Evolutionary conservation across 2,888 invertebrate species (phyloP), one percentile per base, ranked within the genome.

Genomic region (Thymelicus sylvestris): DNA sequence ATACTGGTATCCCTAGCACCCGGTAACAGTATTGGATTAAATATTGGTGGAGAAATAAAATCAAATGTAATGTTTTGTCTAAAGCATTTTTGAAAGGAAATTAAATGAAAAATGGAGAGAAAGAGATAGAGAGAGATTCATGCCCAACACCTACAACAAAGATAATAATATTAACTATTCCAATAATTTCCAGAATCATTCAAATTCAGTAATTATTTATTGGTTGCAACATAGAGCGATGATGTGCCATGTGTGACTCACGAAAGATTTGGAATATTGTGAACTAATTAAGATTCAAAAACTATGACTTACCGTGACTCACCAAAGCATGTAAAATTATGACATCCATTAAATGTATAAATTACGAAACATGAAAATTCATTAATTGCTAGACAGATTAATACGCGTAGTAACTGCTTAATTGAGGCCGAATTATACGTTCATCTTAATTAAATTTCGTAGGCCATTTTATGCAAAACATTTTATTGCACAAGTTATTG

Each of bases 321-420:
- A 5, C 41, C 41, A 41, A 41, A 31, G 3, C 41, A 41, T 50
- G 12, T 19, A 8, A 55, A 55, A 55, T 24, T 55, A 55, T 7
- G 19, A 55, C 12, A 55, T 55, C 8, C 52, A 19, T 52, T 24
- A 24, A 52, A 55, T 55, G 12, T 52, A 55, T 19, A 6, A 8
- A 55, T 55, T 12, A 55, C n/a, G 55, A 55, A 55, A 52, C 24
- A 55, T 55, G 55, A 55, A 55, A 24, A 24, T 24, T 55, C 55
- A 24, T 55, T 55, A 55, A 55, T 55, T 55, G 24, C 55, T 19
- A 55, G 55, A 24, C 19, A 19, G 55, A 55, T 10, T 55, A 24
- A 52, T 19, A 59, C n/a, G 13, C 57, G 38, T 39, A 38, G 19
- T 59, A 59, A 59, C n/a, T 39, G n/a, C 55, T n/a, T 38, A 39